Base-by-base conservation (phyloP, 1,140 invertebrate genomes). In the Aphis craccivora region DNA sequence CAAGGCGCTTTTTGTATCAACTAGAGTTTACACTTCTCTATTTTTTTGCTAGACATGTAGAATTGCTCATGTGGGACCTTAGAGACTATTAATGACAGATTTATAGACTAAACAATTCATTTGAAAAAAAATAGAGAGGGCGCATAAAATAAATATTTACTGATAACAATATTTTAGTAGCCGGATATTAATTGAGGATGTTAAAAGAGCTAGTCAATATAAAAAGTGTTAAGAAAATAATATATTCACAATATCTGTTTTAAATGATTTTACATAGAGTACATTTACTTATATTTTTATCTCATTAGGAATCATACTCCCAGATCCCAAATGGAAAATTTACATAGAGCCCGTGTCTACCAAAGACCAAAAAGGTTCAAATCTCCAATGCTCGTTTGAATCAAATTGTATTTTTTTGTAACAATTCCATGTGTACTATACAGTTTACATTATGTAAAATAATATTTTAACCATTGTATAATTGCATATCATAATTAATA, bases 11-110 rank as follows among this genome's bases (percentile, higher is more conserved):
- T 67, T 90, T 90, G 53, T 90, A n/a, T 67, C 51, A n/a, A 60
- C 89, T 55, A 67, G 23, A 43, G 37, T 67, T 67, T 67, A 43
- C 89, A 67, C 89, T 90, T 67, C 20, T 67, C 11, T 67, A 30
- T 90, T 90, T 60, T 76, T 89, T 90, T 43, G 53, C 40, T 30
- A 90, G 53, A 67, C 55, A 40, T 90, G 25, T 90, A 67, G 53
- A 67, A 37, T 7, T 20, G 48, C 45, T 48, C 48, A 51, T 90
- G 55, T 60, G 88, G 14, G 89, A 43, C 89, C 89, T 55, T 90
- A 67, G 55, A 67, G 89, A 67, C 89, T 67, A 90, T 90, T 90
- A 90, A 67, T 67, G 89, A 43, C 55, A 90, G 89, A 90, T 90
- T 90, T 90, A 90, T 90, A 25, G 53, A 60, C 55, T 90, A 9